Base-by-base conservation (phyloP, 2,797 vertebrate genomes). In the Tadarida brasiliensis region DNA sequence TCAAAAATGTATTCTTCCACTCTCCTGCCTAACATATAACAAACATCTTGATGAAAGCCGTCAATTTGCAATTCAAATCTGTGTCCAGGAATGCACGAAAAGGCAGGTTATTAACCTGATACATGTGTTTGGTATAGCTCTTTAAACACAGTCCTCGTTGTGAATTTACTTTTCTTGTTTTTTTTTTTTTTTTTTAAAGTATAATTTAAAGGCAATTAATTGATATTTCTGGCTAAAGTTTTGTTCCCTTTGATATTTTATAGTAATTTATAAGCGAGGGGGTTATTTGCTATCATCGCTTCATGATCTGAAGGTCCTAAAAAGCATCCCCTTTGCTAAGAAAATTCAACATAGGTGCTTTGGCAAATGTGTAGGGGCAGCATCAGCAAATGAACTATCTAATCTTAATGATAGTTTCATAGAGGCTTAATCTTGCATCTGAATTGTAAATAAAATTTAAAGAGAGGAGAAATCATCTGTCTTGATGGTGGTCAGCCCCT, bases 51-150 rank as follows among this genome's bases (percentile, higher is more conserved):
- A 35, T 54, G 39, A 65, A 87, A 93, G 59, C 11, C 14, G 47
- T 88, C 35, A 33, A 86, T 96, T 92, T 94, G 20, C 65, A 71
- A 88, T 80, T 90, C 80, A 94, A 19, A 95, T 49, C 70, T 84
- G 24, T 54, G 12, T 94, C 88, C 39, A 85, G 67, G 17, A 82
- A 73, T 30, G 22, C 56, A 49, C 44, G 44, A 54, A 90, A 90
- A 22, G 14, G 2, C 67, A 94, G 35, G 28, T 10, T 80, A 76
- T 80, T 94, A 70, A 93, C 67, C n/a, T 61, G 14, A 78, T 24
- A n/a, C 2, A n/a, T 67, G 28, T 2, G 39, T 90, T 92, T 92
- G 28, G 11, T 83, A 17, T n/a, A 61, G 33, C 70, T 90, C 92
- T 93, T 85, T 65, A 57, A 93, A 96, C 19, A 30, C 35, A 71